Conservation (phyloP, 2,113 vertebrate species). For the Pangasianodon gigas region DNA sequence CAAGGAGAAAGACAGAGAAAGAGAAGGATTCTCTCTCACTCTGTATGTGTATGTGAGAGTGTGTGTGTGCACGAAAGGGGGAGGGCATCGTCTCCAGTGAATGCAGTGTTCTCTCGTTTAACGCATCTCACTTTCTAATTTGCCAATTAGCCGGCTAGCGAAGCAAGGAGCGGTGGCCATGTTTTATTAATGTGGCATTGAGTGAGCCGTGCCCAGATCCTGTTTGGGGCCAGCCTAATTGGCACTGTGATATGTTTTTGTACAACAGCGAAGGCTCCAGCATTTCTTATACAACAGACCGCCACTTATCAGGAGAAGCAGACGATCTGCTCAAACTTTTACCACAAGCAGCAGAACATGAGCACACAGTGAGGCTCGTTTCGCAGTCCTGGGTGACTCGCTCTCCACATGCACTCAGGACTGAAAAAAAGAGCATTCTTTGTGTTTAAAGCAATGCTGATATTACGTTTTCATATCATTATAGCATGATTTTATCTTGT, state of each 20-base stretch:
- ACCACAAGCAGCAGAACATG: constrained; percentile 33
- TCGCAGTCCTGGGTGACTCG: constrained; percentile 7
- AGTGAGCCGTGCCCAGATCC: constrained; percentile 64
- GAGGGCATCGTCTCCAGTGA: constrained; percentile 75
- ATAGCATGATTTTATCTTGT: neutral
- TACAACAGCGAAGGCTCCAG: constrained; percentile 72
- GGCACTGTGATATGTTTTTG: constrained; percentile 75
- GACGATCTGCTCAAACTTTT: constrained; percentile 45
- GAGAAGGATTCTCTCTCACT: constrained; percentile 35
- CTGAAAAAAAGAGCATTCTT: neutral
- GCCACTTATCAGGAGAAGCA: constrained; percentile 51
- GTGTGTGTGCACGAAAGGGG: constrained; percentile 32
- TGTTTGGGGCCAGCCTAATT: constrained; percentile 72
- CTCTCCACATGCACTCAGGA: neutral
- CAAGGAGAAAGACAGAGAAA: constrained; percentile 30
- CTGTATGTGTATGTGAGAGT: constrained; percentile 31
- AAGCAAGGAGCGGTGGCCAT: constrained; percentile 81
- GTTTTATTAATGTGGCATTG: constrained; percentile 90
- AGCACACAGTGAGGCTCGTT: neutral
- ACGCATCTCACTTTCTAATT: constrained; percentile 91
- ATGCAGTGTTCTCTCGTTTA: constrained; percentile 72
- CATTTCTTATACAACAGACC: constrained; percentile 59
- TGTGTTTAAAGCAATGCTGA: neutral
- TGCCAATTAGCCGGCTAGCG: constrained; percentile 89
- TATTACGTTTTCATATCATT: neutral